Percentiles rank a stretch among this genome's conserved stretches.
These are phyloP conservation scores for Ariopsis seemanni DNA, from an alignment of 2,113 vertebrate species.

Conservation along the genomic window DNA sequence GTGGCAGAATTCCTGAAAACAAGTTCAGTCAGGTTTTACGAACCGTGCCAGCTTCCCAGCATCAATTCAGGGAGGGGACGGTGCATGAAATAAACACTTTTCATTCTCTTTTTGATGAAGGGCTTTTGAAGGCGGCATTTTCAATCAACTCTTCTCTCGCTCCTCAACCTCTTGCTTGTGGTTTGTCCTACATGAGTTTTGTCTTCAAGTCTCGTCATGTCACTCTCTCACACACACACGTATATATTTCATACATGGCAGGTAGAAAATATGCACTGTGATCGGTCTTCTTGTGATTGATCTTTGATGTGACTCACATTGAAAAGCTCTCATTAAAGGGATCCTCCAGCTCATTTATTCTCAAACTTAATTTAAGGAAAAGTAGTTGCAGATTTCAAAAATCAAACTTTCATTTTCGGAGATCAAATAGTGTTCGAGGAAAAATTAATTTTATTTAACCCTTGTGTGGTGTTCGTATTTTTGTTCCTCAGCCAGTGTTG, in stretches of 20 bases:
- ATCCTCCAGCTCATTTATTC: not conserved
- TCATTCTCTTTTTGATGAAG: not conserved
- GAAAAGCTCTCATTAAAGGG: not conserved
- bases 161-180: not conserved
- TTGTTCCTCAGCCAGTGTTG: too few relatives aligned
- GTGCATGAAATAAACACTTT: not conserved
- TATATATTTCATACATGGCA: not conserved
- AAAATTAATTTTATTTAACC: too few relatives aligned
- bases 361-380: too few relatives aligned
- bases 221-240: not conserved
- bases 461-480: too few relatives aligned
- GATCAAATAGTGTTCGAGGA: too few relatives aligned
- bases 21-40: conserved; percentile 22
- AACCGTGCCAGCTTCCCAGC: not conserved
- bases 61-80: not conserved
- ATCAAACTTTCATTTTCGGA: too few relatives aligned
- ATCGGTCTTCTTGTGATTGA: not conserved
- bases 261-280: not conserved
- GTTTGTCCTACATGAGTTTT: not conserved
- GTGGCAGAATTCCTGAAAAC: conserved; percentile 5
- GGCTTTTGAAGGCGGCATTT: not conserved
- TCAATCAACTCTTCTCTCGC: not conserved
- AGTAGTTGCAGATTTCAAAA: too few relatives aligned
- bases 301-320: conserved; percentile 1
- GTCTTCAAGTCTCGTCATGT: conserved; percentile 28